Evolutionary conservation across 2,888 invertebrate species (phyloP).

Genomic region (Nudaria mundana): DNA sequence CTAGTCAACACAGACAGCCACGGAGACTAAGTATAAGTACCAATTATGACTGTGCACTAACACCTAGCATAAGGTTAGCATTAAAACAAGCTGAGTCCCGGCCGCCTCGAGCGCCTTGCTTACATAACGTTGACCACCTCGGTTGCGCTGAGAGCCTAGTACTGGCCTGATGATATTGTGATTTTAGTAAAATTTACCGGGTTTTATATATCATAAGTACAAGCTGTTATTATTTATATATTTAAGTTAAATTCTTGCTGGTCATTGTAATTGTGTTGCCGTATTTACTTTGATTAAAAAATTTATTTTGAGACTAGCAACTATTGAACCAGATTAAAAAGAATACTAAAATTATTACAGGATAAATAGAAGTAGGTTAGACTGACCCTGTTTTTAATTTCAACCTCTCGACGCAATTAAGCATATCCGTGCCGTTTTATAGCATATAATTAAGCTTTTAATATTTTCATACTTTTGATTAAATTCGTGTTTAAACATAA

Average conservation of each 20-base stretch:
- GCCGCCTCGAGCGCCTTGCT: conserved; percentile 64
- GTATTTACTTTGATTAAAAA: conserved; percentile 9
- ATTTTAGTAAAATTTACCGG: conserved; percentile 72
- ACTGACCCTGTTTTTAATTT: no score
- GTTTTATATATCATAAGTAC: conserved; percentile 59
- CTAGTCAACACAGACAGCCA: conserved; percentile 47
- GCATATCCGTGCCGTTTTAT: no score
- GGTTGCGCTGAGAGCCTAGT: conserved; percentile 43
- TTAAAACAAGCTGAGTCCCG: conserved; percentile 36
- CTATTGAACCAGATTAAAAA: neutral
- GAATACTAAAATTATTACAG: no score
- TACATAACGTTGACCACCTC: conserved; percentile 25
- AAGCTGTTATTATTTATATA: conserved; percentile 56
- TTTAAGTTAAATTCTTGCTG: conserved; percentile 39
- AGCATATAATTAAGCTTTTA: no score
- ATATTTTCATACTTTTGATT: no score
- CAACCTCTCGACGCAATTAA: no score
- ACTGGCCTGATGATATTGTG: conserved; percentile 57
- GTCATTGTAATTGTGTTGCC: conserved; percentile 26
- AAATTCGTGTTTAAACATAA: no score
- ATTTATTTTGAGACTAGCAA: neutral
- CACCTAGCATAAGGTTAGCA: conserved; percentile 58
- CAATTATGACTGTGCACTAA: conserved; percentile 66
- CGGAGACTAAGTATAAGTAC: conserved; percentile 52
- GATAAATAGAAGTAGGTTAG: no score